Evolutionary conservation across 2,888 invertebrate species (phyloP).

Genomic region (Eupithecia subumbrata): DNA sequence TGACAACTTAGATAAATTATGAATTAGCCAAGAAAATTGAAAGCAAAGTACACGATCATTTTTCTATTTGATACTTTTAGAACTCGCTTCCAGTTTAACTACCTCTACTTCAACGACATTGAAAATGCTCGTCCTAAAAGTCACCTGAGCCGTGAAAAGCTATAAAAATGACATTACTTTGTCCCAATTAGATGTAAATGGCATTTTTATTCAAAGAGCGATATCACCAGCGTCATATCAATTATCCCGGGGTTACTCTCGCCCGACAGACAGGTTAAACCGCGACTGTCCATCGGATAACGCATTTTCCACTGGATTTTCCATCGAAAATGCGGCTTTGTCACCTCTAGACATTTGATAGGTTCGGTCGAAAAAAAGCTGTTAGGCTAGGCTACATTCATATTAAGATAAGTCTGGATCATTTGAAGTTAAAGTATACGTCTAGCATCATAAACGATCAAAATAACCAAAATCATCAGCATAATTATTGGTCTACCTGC

Average conservation of each 20-base stretch:
- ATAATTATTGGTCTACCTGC: neutral
- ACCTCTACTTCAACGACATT: no score
- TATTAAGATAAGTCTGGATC: neutral
- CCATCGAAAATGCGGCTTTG: neutral
- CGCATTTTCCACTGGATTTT: no score
- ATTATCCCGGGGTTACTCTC: slow-evolving; percentile 17
- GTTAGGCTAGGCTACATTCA: neutral
- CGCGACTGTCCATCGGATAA: neutral
- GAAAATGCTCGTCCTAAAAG: neutral
- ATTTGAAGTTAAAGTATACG: neutral
- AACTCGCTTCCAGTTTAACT: no score
- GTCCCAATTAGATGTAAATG: slow-evolving; percentile 22
- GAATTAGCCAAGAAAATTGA: no score
- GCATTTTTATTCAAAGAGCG: slow-evolving; percentile 22
- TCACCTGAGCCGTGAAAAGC: slow-evolving; percentile 6
- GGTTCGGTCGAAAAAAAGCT: neutral
- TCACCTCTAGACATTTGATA: slow-evolving; percentile 1
- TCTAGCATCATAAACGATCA: neutral
- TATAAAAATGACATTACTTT: slow-evolving; percentile 20
- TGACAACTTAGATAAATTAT: neutral
- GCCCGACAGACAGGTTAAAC: neutral
- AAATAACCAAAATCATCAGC: neutral
- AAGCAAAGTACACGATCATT: no score
- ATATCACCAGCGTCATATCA: slow-evolving; percentile 18
- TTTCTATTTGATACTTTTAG: no score